Evolutionary conservation across 2,888 invertebrate species (phyloP).

Genomic region (Drosophila anomelani): DNA sequence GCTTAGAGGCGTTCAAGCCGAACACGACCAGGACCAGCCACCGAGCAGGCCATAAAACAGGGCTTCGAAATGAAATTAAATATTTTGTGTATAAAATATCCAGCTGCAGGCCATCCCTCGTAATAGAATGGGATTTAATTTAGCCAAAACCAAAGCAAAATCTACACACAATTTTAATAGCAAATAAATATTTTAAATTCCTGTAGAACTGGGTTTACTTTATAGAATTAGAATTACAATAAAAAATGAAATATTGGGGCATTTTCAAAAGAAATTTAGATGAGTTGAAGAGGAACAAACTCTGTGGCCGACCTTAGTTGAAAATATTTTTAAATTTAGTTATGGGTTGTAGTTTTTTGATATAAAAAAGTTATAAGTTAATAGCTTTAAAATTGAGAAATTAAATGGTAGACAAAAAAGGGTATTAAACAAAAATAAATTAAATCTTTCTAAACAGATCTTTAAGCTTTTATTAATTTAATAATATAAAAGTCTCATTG

Average conservation of each 20-base stretch:
- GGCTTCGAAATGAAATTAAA: constrained; percentile 57
- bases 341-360: not conserved
- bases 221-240: not conserved
- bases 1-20: constrained; percentile 34
- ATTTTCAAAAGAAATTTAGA: not conserved
- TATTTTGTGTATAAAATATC: constrained; percentile 56
- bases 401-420: not conserved
- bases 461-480: not conserved
- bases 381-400: too few species aligned
- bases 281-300: not conserved
- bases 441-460: too few species aligned
- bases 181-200: constrained; percentile 7
- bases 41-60: constrained; percentile 33
- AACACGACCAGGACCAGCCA: constrained; percentile 31
- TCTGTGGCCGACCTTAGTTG: not conserved
- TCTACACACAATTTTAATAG: constrained; percentile 4
- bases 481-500: not conserved
- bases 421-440: too few species aligned
- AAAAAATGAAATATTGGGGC: not conserved
- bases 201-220: not conserved
- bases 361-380: not conserved
- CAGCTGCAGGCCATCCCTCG: constrained; percentile 3
- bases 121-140: not conserved
- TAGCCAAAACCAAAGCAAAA: not conserved
- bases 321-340: not conserved